Percentiles rank a stretch among this genome's conserved stretches.
Conservation (phyloP, 2,113 vertebrate genomes). For the Xiphias gladius region DNA sequence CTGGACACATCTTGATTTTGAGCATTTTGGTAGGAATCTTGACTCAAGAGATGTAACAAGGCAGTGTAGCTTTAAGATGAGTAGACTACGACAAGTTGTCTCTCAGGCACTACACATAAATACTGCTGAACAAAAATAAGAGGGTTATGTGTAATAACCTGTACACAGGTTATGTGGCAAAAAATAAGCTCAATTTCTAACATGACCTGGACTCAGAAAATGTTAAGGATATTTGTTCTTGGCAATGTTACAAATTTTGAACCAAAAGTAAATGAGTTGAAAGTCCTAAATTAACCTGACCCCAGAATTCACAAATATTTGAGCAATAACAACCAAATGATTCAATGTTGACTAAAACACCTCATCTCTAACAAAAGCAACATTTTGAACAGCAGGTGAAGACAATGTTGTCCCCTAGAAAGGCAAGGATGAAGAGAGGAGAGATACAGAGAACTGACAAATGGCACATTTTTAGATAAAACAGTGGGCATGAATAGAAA, state of each 20-base stretch:
- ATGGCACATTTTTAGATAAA: background rate
- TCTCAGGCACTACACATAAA: background rate
- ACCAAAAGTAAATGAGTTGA: too few relatives aligned
- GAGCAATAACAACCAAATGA: background rate
- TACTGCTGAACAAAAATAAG: background rate
- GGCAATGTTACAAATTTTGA: too few relatives aligned
- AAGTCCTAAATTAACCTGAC: too few relatives aligned
- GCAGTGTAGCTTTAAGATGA: background rate
- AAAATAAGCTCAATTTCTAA: background rate
- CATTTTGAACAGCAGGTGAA: background rate
- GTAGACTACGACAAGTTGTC: background rate
- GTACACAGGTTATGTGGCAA: background rate
- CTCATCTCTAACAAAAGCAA: background rate
- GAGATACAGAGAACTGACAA: background rate
- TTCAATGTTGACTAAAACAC: background rate
- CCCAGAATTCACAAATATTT: background rate
- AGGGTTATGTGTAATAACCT: background rate
- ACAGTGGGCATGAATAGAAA: background rate
- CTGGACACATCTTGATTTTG: background rate
- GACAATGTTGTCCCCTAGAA: background rate
- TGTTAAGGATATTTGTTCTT: background rate
- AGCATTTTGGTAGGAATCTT: background rate
- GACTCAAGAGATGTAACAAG: background rate
- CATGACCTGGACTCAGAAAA: background rate
- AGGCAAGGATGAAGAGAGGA: background rate